Conservation (phyloP, 2,888 invertebrate species). For the Sipha maydis region DNA sequence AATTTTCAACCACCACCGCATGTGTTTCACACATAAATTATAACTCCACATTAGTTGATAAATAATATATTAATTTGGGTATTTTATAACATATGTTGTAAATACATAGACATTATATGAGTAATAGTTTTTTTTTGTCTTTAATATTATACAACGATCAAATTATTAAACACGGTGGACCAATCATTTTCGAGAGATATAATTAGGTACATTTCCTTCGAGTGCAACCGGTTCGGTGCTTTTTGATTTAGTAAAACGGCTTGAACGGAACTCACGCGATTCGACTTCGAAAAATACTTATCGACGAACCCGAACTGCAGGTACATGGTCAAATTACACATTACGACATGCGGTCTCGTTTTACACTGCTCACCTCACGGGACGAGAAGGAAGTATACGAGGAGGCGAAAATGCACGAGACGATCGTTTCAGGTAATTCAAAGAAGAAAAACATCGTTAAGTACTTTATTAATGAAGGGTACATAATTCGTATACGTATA, state of each 20-base stretch:
- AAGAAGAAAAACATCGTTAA: background rate
- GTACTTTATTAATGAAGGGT: background rate
- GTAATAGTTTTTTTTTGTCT: background rate
- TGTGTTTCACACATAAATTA: background rate
- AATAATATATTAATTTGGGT: background rate
- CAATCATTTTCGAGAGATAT: slow-evolving; percentile 14
- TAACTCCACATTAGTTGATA: background rate
- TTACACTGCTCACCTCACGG: background rate
- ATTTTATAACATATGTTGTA: background rate
- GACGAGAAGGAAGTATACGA: background rate
- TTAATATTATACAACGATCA: slow-evolving; percentile 25
- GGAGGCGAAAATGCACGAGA: background rate
- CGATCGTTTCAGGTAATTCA: background rate
- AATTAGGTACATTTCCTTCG: slow-evolving; percentile 6
- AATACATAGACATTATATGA: background rate
- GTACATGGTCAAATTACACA: background rate
- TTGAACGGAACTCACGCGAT: slow-evolving; percentile 35
- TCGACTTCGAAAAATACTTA: background rate
- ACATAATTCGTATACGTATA: background rate
- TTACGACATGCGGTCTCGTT: background rate
- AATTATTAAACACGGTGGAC: slow-evolving; percentile 6
- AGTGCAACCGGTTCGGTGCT: slow-evolving; percentile 27
- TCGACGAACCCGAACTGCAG: background rate
- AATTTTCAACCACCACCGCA: background rate
- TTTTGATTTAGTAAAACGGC: background rate